Base-by-base conservation (phyloP, 2,113 vertebrate genomes). In the Hystrix cristata region DNA sequence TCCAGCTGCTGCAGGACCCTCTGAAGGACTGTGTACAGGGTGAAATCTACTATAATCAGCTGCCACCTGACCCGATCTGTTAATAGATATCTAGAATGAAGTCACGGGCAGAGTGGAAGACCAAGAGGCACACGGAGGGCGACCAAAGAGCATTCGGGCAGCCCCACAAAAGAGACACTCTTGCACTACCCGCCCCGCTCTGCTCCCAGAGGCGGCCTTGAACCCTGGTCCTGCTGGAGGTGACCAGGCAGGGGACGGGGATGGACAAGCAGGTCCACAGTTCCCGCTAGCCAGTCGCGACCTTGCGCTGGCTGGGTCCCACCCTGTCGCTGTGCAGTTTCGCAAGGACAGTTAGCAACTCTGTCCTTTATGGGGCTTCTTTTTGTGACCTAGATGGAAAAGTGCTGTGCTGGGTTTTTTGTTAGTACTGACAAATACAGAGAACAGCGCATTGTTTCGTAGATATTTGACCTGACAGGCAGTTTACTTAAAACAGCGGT, bases 1-100 rank as follows among this genome's bases (percentile, higher is more conserved):
- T 12, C 1, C 18, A 51, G 27, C n/a, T 59, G 48, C 74, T 80
- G 34, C 46, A 64, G 14, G 5, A 14, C 43, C 55, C 55, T 72
- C 81, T 48, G 51, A 64, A 74, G 67, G 27, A 16, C 31, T 67
- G 23, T n/a, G 27, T 25, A 38, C 27, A 88, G 51, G 82, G 34
- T 25, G 3, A 18, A 38, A 85, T 72, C 31, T 27, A 65, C 21
- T 69, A 23, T 80, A 38, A 79, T 60, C 94, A 94, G 53, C 62
- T 90, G 69, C 27, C 23, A 59, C 62, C 57, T 43, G 81, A 51
- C 89, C 15, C 21, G 83, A 1, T 72, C 34, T 76, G 57, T 64
- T 81, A 87, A 74, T 85, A 87, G 84, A 60, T 18, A 90, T 27
- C 51, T 90, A 95, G 53, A 84, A 60, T n/a, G 48, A 38, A 69